Evolutionary conservation across 1,140 invertebrate species (phyloP).

Genomic region (Drosophila subpulchrella): DNA sequence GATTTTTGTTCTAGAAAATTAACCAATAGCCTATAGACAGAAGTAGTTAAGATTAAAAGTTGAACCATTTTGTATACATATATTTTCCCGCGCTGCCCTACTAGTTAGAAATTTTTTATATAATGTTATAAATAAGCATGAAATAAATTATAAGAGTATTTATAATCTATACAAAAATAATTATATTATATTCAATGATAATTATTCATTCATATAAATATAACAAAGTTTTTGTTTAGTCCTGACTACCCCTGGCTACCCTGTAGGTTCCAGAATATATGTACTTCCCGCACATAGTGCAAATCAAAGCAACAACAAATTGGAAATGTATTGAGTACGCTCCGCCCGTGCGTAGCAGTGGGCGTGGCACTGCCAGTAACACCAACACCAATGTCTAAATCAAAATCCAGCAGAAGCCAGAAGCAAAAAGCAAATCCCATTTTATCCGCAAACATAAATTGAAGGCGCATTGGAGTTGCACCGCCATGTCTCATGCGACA

Average conservation of each 20-base stretch:
- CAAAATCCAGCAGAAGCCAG: constrained; percentile 60
- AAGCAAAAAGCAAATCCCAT: constrained; percentile 76
- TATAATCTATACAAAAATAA: too few species aligned
- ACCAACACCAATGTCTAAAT: constrained; percentile 68
- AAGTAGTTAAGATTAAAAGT: too few species aligned
- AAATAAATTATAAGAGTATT: too few species aligned
- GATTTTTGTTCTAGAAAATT: too few species aligned
- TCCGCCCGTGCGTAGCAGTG: constrained; percentile 46
- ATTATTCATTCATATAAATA: too few species aligned
- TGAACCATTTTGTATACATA: too few species aligned
- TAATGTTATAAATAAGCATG: too few species aligned
- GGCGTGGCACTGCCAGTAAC: constrained; percentile 21
- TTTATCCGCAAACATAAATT: constrained; percentile 83
- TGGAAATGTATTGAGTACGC: constrained; percentile 66
- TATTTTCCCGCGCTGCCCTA: too few species aligned
- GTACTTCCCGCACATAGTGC: constrained; percentile 50
- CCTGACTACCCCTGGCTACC: background rate
- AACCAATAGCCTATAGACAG: too few species aligned
- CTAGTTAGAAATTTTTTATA: too few species aligned
- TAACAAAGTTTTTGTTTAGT: too few species aligned
- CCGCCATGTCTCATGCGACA: constrained; percentile 67
- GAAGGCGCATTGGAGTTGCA: constrained; percentile 76
- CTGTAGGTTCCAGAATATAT: constrained; percentile 14
- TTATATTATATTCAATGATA: too few species aligned
- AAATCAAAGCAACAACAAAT: constrained; percentile 81